phyloP scores from a whole-genome alignment of 2,888 invertebrate genomes.

The Anthrax anthrax region DNA sequence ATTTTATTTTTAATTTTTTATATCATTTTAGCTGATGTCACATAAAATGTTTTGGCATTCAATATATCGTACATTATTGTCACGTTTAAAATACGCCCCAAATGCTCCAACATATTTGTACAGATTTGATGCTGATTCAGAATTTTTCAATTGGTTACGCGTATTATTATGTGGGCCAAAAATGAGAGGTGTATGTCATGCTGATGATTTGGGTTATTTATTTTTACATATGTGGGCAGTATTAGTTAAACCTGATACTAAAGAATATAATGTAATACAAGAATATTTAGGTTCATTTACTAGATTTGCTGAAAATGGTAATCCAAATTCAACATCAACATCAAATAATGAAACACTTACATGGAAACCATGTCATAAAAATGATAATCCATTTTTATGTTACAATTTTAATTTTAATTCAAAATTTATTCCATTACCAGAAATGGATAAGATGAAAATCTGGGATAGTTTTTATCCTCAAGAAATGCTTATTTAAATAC shows the following conservation, averaged over 20 bases:
- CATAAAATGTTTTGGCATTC: slow-evolving; percentile 34
- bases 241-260: slow-evolving; percentile 22
- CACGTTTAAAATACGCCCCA: slow-evolving; percentile 22
- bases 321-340: slow-evolving; percentile 20
- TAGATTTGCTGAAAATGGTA: slow-evolving; percentile 27
- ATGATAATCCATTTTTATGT: slow-evolving; percentile 13
- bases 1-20: no score
- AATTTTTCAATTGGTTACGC: slow-evolving; percentile 30
- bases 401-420: slow-evolving; percentile 30
- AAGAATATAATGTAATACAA: slow-evolving; percentile 29
- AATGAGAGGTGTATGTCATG: slow-evolving; percentile 31
- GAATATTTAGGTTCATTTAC: slow-evolving; percentile 26
- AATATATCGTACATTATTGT: slow-evolving; percentile 26
- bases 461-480: slow-evolving; percentile 29
- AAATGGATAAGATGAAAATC: slow-evolving; percentile 25
- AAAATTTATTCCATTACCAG: slow-evolving; percentile 30
- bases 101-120: slow-evolving; percentile 29
- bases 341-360: neutral
- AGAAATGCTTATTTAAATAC: slow-evolving; percentile 15
- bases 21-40: slow-evolving; percentile 25
- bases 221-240: slow-evolving; percentile 30
- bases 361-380: neutral
- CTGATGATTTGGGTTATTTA: slow-evolving; percentile 31
- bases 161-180: slow-evolving; percentile 29
- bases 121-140: slow-evolving; percentile 32